Evolutionary conservation across 2,797 vertebrate genomes (phyloP).

Genomic region (Gallinago nigripennis): DNA sequence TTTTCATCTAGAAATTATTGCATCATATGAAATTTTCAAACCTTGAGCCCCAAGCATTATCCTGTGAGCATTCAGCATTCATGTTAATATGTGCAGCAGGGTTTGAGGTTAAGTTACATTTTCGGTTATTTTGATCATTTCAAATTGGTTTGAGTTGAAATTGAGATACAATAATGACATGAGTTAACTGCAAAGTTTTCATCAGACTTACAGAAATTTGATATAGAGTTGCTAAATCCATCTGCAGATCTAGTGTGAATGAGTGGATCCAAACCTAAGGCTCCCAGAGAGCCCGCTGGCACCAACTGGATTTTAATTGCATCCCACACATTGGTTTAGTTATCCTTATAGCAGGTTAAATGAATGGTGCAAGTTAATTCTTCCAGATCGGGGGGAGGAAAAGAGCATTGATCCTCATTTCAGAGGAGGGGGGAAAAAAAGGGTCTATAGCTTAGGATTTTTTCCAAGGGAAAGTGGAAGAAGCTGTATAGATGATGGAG

Average conservation of each 20-base stretch:
- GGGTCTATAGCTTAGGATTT: not conserved
- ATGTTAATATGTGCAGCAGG: not conserved
- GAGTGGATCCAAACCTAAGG: slow-evolving; percentile 5
- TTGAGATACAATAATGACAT: not conserved
- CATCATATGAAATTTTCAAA: not conserved
- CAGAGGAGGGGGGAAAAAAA: not conserved
- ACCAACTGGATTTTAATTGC: slow-evolving; percentile 40
- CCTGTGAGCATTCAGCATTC: not conserved
- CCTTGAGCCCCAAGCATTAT: not conserved
- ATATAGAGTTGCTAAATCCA: slow-evolving; percentile 15
- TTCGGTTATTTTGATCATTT: slow-evolving; percentile 36
- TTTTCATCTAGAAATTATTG: not conserved
- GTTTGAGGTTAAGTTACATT: not conserved
- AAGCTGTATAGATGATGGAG: not conserved
- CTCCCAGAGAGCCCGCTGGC: slow-evolving; percentile 36
- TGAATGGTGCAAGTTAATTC: not conserved
- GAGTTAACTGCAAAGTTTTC: slow-evolving; percentile 1
- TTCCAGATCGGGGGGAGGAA: not conserved
- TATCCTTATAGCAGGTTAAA: slow-evolving; percentile 5
- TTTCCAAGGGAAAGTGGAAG: not conserved
- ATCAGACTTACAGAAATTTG: not conserved
- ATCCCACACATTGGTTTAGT: not conserved
- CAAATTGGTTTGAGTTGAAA: slow-evolving; percentile 17
- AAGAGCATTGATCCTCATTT: not conserved
- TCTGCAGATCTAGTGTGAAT: slow-evolving; percentile 10